phyloP scores from a whole-genome alignment of 2,113 vertebrate species.

The Gnathonemus longibarbis region DNA sequence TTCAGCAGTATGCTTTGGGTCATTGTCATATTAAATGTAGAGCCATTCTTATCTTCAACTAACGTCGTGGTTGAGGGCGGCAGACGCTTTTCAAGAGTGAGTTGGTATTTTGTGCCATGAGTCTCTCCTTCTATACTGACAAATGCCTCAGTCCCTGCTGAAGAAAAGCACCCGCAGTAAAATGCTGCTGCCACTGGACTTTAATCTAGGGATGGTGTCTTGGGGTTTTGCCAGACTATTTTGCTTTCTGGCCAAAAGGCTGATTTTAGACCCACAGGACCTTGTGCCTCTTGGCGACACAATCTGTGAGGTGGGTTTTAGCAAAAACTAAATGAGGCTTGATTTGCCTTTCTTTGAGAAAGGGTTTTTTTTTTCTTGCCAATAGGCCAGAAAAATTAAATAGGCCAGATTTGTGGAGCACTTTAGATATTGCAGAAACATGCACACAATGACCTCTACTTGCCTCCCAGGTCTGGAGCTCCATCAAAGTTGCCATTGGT shows the following conservation, averaged over 20 bases:
- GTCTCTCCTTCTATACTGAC: neutral
- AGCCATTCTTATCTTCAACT: neutral
- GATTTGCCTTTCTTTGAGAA: neutral
- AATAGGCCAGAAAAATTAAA: neutral
- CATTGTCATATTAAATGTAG: neutral
- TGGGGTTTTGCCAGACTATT: neutral
- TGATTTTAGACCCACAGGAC: neutral
- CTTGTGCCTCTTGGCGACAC: neutral
- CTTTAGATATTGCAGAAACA: neutral
- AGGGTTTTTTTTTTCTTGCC: neutral
- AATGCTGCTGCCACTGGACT: neutral
- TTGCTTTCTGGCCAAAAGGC: neutral
- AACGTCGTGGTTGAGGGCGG: neutral
- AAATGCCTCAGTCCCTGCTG: neutral
- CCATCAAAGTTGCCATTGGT: neutral
- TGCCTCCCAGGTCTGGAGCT: neutral
- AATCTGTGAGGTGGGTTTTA: neutral
- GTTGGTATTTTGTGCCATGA: neutral
- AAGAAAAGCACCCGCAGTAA: neutral
- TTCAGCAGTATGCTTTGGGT: neutral
- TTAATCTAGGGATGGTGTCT: neutral
- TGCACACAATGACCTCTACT: neutral
- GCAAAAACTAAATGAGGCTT: neutral
- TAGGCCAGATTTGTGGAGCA: neutral
- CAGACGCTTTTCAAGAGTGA: neutral